Evolutionary conservation across 1,140 invertebrate genomes (phyloP).

Genomic region (Theocolax elegans): DNA sequence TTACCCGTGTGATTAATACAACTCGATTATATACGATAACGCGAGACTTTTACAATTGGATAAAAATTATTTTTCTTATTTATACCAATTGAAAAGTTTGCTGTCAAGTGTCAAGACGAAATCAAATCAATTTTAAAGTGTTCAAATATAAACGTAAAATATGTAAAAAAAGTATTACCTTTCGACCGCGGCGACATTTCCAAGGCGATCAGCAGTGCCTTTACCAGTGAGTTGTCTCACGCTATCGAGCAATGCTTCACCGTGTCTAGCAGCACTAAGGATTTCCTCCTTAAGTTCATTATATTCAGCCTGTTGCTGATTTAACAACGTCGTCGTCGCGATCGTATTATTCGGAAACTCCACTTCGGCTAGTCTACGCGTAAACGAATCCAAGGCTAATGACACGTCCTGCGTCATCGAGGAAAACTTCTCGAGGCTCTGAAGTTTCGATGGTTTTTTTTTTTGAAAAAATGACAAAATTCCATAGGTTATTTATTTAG

Average conservation of each 20-base stretch:
- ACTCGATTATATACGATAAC: no score
- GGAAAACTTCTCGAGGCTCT: slow-evolving; percentile 96
- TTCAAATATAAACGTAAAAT: no score
- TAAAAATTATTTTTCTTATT: no score
- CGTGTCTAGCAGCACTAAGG: slow-evolving; percentile 82
- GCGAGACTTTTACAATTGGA: no score
- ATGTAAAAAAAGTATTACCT: slow-evolving; percentile 73
- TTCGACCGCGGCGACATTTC: slow-evolving; percentile 93
- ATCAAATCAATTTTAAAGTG: no score
- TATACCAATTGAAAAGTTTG: no score
- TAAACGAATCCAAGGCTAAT: slow-evolving; percentile 84
- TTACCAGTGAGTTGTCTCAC: slow-evolving; percentile 70
- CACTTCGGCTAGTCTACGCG: slow-evolving; percentile 81
- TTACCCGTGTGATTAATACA: no score
- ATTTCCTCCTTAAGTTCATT: slow-evolving; percentile 82
- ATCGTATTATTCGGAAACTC: slow-evolving; percentile 88
- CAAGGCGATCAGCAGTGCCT: slow-evolving; percentile 74
- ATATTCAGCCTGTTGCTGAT: slow-evolving; percentile 75
- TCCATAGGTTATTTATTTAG: no score
- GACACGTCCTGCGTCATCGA: slow-evolving; percentile 89
- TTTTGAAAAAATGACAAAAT: no score
- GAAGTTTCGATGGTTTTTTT: no score
- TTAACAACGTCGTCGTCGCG: slow-evolving; percentile 76
- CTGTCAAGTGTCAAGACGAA: no score
- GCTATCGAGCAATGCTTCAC: slow-evolving; percentile 82